Evolutionary conservation across 2,888 invertebrate species (phyloP).

Genomic region (Ormyrus rosae): DNA sequence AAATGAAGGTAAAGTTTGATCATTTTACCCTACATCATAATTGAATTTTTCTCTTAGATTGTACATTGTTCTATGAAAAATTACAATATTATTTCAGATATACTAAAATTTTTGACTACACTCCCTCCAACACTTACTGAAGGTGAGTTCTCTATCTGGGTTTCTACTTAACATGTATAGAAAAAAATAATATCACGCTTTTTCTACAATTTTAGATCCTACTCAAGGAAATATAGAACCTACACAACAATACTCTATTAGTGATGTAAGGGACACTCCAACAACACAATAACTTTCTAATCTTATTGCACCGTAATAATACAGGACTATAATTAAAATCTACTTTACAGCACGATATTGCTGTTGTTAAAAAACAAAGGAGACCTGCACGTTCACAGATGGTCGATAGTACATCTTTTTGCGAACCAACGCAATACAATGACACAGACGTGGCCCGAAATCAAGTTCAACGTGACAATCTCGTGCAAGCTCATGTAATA

Average conservation of each 20-base stretch:
- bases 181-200: no score
- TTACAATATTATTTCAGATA: constrained; percentile 64
- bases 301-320: constrained; percentile 5
- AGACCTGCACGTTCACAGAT: constrained; percentile 67
- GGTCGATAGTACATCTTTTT: constrained; percentile 66
- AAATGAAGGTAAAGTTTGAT: constrained; percentile 66
- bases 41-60: background rate
- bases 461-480: constrained; percentile 65
- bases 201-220: no score
- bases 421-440: constrained; percentile 67
- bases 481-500: constrained; percentile 66
- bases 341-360: constrained; percentile 29
- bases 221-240: no score
- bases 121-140: constrained; percentile 64
- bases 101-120: constrained; percentile 68
- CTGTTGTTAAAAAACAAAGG: constrained; percentile 64
- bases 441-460: constrained; percentile 66
- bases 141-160: constrained; percentile 60
- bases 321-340: constrained; percentile 36
- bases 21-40: no score
- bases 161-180: no score
- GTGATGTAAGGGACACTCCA: constrained; percentile 64
- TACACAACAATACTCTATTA: constrained; percentile 60
- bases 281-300: constrained; percentile 17
- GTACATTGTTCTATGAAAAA: background rate